These are phyloP conservation scores for Halocynthia aurantium DNA, from an alignment of 23 tunicate species.

Conservation along the genomic window DNA sequence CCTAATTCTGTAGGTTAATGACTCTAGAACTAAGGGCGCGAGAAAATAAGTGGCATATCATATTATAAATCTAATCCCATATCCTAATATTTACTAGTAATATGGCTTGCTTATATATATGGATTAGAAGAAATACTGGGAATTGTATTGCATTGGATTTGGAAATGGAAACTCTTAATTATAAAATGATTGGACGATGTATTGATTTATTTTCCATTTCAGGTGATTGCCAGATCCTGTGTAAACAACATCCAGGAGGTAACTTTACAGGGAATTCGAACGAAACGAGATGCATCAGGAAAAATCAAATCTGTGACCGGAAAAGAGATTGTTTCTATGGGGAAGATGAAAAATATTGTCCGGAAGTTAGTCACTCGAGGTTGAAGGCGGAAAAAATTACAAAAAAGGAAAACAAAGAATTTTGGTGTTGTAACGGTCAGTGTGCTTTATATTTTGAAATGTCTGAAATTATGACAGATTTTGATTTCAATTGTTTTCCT, in stretches of 20 bases:
- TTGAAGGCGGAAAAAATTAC: background rate
- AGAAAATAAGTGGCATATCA: too few species aligned
- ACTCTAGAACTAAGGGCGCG: too few species aligned
- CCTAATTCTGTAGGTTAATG: too few species aligned
- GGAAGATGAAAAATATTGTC: slow-evolving; percentile 10
- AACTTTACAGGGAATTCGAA: background rate
- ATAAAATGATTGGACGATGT: too few species aligned
- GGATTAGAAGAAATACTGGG: background rate
- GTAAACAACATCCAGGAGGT: background rate
- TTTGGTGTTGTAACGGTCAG: slow-evolving; percentile 8
- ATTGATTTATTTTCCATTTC: background rate
- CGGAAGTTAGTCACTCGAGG: background rate
- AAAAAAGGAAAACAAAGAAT: background rate
- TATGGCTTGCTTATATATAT: background rate
- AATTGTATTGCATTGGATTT: too few species aligned
- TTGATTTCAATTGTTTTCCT: too few species aligned
- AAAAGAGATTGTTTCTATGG: background rate
- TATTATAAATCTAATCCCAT: background rate
- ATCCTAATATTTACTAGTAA: background rate
- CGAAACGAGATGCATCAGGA: background rate
- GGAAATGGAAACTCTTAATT: too few species aligned
- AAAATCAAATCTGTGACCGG: background rate
- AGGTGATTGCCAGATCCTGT: background rate
- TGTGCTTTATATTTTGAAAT: background rate
- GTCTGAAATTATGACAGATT: too few species aligned